Evolutionary conservation across 2,113 vertebrate genomes (phyloP), one percentile per base, ranked within the genome.

Genomic region (Semnornis frantzii): DNA sequence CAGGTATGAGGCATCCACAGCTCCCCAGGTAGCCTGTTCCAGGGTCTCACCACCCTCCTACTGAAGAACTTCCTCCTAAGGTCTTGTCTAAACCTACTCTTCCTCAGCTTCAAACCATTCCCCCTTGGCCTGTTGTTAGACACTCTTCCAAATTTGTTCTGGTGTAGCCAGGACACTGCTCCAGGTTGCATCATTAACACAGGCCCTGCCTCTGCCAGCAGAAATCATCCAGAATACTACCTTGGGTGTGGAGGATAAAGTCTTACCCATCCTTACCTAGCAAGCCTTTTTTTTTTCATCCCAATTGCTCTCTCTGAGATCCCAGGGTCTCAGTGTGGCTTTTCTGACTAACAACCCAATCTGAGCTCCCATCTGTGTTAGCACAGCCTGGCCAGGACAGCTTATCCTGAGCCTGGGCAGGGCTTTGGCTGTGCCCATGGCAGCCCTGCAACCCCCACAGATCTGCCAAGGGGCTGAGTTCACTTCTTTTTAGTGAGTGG

Each of bases 251-350:
- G 52, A 59, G 65, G 31, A 39, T 60, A 8, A 72, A 54, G 10
- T 27, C 21, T 39, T 75, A 14, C 46, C 13, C 11, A 9, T 68
- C 75, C 75, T 59, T 52, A 14, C 42, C 24, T 57, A 54, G 37
- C 5, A 20, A 71, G 23, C 44, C 5, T 1, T 65, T 87, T 60
- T 62, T 87, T 37, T 37, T 54, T 28, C 33, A 8, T 37, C 18
- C 8, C 15, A 0, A 75, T 89, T 64, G 52, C 12, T 63, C 66
- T 89, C 42, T 78, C 6, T 46, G 25, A 25, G 72, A 2, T 25
- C 34, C 23, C 5, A 1, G 5, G 20, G 20, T 48, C 50, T 37
- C 13, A 31, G 57, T 0, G 0, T 23, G 21, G 75, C 19, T 79
- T 72, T 28, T 25, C 27, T 34, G 15, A 28, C 1, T 46, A 52